phyloP scores from a whole-genome alignment of 2,797 vertebrate genomes.

The Sebastes hubbsi region DNA sequence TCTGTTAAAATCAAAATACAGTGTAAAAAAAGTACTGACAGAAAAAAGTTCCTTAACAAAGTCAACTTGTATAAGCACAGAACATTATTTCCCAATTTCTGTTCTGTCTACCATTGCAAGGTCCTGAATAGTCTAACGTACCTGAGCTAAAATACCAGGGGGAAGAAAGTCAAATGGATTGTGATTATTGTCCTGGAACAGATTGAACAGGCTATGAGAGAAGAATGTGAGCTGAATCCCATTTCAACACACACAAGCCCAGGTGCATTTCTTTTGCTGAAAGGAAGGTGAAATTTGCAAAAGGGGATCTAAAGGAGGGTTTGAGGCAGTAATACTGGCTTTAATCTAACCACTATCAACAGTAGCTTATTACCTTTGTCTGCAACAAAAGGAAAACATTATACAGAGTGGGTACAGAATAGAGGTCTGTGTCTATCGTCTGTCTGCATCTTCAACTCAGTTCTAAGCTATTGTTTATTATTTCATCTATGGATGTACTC shows the following conservation, averaged over 20 bases:
- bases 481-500: not conserved
- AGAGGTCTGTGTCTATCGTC: not conserved
- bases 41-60: slow-evolving; percentile 39
- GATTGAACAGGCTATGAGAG: slow-evolving; percentile 88
- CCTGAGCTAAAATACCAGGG: slow-evolving; percentile 87
- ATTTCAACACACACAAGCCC: slow-evolving; percentile 58
- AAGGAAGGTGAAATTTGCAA: slow-evolving; percentile 62
- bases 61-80: slow-evolving; percentile 33
- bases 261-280: slow-evolving; percentile 58
- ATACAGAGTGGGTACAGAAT: not conserved
- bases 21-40: not conserved
- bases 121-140: slow-evolving; percentile 61
- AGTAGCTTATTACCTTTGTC: slow-evolving; percentile 43
- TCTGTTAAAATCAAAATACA: not conserved
- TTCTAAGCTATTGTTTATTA: not conserved
- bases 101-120: slow-evolving; percentile 62
- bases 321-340: slow-evolving; percentile 39
- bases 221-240: slow-evolving; percentile 88
- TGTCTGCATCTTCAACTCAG: slow-evolving; percentile 1
- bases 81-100: slow-evolving; percentile 57
- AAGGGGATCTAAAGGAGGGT: slow-evolving; percentile 35
- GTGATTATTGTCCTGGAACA: slow-evolving; percentile 93
- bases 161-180: slow-evolving; percentile 90
- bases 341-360: slow-evolving; percentile 51
- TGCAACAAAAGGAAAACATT: slow-evolving; percentile 31